A percentile compares a stretch with the other conserved stretches of the same genome.
phyloP scores from a whole-genome alignment of 1,140 invertebrate genomes.

The Drosophila littoralis region DNA sequence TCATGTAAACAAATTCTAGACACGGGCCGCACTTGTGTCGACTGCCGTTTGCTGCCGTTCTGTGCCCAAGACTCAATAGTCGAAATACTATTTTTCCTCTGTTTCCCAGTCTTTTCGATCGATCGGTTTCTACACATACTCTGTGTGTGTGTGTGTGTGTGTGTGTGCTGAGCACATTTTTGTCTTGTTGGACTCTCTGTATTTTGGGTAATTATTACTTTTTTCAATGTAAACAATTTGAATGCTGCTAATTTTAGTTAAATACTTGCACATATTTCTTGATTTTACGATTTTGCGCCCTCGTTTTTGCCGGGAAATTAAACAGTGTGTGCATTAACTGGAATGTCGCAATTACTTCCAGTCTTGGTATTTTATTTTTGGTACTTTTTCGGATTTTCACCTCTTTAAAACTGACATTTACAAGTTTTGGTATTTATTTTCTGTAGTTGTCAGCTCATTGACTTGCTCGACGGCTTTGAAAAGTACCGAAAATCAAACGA shows the following conservation, averaged over 20 bases:
- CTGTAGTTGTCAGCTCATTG: slow-evolving; percentile 47
- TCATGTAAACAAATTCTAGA: slow-evolving; percentile 64
- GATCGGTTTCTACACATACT: background rate
- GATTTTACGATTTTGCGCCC: slow-evolving; percentile 45
- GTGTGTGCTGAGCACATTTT: slow-evolving; percentile 7
- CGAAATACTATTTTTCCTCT: slow-evolving; percentile 43
- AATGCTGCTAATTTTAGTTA: slow-evolving; percentile 65
- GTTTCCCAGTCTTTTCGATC: slow-evolving; percentile 27
- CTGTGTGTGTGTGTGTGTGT: slow-evolving; percentile 1
- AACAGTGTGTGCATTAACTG: background rate
- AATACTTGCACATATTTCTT: slow-evolving; percentile 41
- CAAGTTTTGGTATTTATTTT: slow-evolving; percentile 32
- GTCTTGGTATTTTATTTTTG: background rate
- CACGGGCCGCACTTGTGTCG: slow-evolving; percentile 55
- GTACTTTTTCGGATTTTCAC: background rate
- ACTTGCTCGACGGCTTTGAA: slow-evolving; percentile 53
- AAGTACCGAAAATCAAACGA: slow-evolving; percentile 69
- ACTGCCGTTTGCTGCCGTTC: background rate
- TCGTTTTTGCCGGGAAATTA: slow-evolving; percentile 18
- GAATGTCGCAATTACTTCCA: background rate
- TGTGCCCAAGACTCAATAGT: slow-evolving; percentile 45
- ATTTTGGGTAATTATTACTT: slow-evolving; percentile 72
- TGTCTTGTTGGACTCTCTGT: slow-evolving; percentile 18
- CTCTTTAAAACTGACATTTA: background rate
- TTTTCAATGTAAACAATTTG: slow-evolving; percentile 58